Evolutionary conservation across 1,140 invertebrate species (phyloP).

Genomic region (Trichoplusia ni): DNA sequence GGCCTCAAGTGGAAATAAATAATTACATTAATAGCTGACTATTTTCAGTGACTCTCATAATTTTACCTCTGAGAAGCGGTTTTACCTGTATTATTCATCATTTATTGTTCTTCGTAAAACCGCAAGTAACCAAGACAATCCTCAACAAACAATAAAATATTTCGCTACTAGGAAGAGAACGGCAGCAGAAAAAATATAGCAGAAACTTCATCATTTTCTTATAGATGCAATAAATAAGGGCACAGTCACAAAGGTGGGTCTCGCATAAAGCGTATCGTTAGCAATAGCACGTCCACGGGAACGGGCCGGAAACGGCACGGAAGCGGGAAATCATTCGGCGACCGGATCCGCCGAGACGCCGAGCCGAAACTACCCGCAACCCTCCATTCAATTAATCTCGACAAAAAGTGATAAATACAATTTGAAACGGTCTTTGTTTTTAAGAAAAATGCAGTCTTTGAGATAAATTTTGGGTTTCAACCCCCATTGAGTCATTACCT

Average conservation of each 20-base stretch:
- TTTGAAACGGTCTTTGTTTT: conserved; percentile 62
- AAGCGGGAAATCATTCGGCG: conserved; percentile 66
- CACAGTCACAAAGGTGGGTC: conserved; percentile 9
- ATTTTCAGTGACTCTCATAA: too few species aligned
- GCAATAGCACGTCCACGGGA: conserved; percentile 33
- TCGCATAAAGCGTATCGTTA: conserved; percentile 48
- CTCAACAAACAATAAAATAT: neutral
- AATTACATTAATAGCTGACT: too few species aligned
- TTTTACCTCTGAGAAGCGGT: too few species aligned
- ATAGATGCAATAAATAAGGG: conserved; percentile 48
- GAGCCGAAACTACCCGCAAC: conserved; percentile 61
- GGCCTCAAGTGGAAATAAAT: too few species aligned
- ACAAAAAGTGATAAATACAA: conserved; percentile 68
- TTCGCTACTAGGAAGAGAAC: neutral
- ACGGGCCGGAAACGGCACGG: conserved; percentile 49
- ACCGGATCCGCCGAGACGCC: conserved; percentile 62
- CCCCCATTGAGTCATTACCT: neutral
- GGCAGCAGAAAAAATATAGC: neutral
- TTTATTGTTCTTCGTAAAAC: too few species aligned
- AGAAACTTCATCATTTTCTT: conserved; percentile 30
- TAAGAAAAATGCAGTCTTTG: conserved; percentile 32
- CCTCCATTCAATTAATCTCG: conserved; percentile 66
- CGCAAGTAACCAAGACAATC: neutral
- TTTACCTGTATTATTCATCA: too few species aligned
- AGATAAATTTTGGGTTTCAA: conserved; percentile 15